Conservation (phyloP, 1,140 invertebrate genomes). For the Drosophila punjabiensis region DNA sequence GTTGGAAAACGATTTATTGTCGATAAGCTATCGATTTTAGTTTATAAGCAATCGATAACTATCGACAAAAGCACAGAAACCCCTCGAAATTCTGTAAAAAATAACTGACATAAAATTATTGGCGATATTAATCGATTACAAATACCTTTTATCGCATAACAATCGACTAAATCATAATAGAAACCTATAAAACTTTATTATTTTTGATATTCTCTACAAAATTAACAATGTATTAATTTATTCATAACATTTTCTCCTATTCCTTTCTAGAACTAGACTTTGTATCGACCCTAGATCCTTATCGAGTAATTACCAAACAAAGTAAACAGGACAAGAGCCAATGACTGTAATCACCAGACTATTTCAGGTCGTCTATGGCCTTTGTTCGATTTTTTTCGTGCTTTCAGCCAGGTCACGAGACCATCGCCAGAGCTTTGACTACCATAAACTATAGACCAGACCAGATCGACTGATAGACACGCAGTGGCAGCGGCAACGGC, state of each 20-base stretch:
- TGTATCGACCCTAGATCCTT: not conserved
- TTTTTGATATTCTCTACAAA: not conserved
- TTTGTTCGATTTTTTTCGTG: constrained; percentile 7
- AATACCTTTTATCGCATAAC: not conserved
- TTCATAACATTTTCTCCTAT: not conserved
- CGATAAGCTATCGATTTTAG: not conserved
- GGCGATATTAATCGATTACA: not conserved
- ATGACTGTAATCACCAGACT: not conserved
- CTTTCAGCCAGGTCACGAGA: constrained; percentile 23
- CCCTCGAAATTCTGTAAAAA: not conserved
- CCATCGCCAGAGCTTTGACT: constrained; percentile 41
- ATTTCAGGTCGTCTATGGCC: constrained; percentile 7
- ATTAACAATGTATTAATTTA: not conserved
- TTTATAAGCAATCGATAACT: not conserved
- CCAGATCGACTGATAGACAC: constrained; percentile 72
- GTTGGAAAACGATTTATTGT: not conserved
- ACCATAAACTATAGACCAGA: constrained; percentile 25
- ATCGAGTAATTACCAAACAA: constrained; percentile 3
- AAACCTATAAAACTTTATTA: not conserved
- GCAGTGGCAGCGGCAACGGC: constrained; percentile 38
- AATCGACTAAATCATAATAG: not conserved
- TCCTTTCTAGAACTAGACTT: not conserved
- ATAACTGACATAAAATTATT: too few species aligned
- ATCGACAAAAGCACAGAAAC: not conserved
- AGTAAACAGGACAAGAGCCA: constrained; percentile 2